Base-by-base conservation (phyloP, 2,113 vertebrate species). In the Colistium nudipinnis region DNA sequence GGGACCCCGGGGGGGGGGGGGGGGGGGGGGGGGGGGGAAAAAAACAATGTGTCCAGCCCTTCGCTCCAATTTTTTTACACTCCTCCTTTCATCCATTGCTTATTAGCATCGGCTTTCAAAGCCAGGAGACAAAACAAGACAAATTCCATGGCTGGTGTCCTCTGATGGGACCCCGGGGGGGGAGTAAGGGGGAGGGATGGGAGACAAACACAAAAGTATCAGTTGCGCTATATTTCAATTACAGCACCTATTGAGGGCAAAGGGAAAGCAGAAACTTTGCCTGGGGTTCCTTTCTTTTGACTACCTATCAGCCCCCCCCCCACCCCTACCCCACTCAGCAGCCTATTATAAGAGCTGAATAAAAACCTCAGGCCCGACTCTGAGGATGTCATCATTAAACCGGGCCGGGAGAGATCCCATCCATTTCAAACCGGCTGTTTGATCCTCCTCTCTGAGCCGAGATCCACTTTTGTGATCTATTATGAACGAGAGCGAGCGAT, bases 381-480 rank as follows among this genome's bases (percentile, higher is more conserved):
- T 48, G 72, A 66, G 72, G 82, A 79, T 87, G 76, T 84, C 89
- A 88, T 91, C 85, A 91, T 93, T 91, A 91, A 88, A 59, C 48
- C 0, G 48, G 53, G 62, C 73, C 57, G 61, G 52, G 67, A 84
- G 70, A 59, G 69, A 88, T 80, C 70, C 64, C 41, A 30, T 60
- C 25, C 60, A 65, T 67, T 72, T 87, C 64, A 72, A 80, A 76
- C 53, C 64, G 61, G 81, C 67, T 35, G 76, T 86, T 80, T 88
- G 86, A 91, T 88, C 86, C 77, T 66, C 44, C 55, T 28, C 57
- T 88, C 82, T 81, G 76, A 90, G 85, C 78, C 70, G 71, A n/a
- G n/a, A 80, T 80, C 59, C 36, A 43, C 83, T 76, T 88, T 84
- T 90, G 80, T 92, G 91, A 92, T 92, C 85, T 90, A 92, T 93